Base-by-base conservation (phyloP, 2,888 invertebrate genomes). In the Epiblema foenella region DNA sequence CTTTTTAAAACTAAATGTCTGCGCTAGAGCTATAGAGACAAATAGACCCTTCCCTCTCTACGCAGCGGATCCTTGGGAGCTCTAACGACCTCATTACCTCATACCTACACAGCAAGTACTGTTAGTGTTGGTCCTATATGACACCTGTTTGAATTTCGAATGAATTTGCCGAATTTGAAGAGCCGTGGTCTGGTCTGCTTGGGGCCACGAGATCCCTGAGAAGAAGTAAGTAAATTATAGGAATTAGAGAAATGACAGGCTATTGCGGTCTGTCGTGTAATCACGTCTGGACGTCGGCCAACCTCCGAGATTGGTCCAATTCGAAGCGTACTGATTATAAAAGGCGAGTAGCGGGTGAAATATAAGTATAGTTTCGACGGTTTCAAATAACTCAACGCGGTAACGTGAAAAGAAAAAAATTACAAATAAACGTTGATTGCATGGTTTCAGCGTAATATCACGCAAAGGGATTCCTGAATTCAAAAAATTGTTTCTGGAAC, bases 201-300 rank as follows among this genome's bases (percentile, higher is more conserved):
- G 46, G n/a, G 9, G 46, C 46, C 7, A 46, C 46, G 11, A 9
- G 51, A 9, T 1, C 9, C 18, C 37, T 15, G 52, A 12, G 17
- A 18, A 4, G 52, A 33, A 64, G 52, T 64, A 64, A 39, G 64
- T 24, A 54, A 54, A 64, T 64, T 54, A 20, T 64, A 39, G 11
- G 39, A 64, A 54, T 64, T 54, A 54, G 64, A 54, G 64, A 39
- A 64, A 54, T 64, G 64, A 64, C 52, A 64, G 52, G 54, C 52
- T 37, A 54, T 54, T 39, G 64, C 52, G 39, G 39, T 39, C 18
- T 20, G 9, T 59, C 60, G n/a, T 64, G 52, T 64, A 39, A 64
- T 64, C 64, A 39, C 37, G 64, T 24, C 64, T 64, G 64, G 54
- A 52, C n/a, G 64, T 39, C 54, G 7, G 52, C 64, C 64, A 54